Conservation (phyloP, 2,888 invertebrate species). For the Melitaea athalia region DNA sequence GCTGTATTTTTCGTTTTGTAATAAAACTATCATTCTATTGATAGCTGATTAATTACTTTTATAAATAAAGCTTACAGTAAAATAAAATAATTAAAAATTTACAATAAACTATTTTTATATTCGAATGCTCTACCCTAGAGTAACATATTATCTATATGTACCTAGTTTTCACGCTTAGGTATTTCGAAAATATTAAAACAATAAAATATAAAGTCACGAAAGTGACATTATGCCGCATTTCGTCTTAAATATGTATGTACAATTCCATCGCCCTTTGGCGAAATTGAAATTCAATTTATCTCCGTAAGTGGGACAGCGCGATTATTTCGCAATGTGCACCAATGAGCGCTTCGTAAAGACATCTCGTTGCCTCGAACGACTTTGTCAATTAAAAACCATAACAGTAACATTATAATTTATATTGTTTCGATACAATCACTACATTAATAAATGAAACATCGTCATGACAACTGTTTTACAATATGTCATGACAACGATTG, state of each 20-base stretch:
- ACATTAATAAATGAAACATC: neutral
- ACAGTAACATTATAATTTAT: neutral
- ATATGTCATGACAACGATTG: neutral
- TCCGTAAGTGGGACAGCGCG: conserved; percentile 71
- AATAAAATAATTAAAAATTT: too few relatives aligned
- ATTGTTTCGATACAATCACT: neutral
- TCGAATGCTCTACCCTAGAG: too few relatives aligned
- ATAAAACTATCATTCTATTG: neutral
- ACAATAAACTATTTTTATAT: too few relatives aligned
- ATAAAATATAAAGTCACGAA: conserved; percentile 11
- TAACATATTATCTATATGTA: too few relatives aligned
- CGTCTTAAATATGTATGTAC: conserved; percentile 58
- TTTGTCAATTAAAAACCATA: neutral
- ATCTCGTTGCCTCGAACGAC: conserved; percentile 41
- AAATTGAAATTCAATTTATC: conserved; percentile 79
- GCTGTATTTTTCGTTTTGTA: neutral
- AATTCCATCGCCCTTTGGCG: conserved; percentile 70
- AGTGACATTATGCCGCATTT: conserved; percentile 29
- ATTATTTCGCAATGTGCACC: conserved; percentile 66
- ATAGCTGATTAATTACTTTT: too few relatives aligned
- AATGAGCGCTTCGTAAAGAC: conserved; percentile 59
- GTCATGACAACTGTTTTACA: neutral
- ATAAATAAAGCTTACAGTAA: too few relatives aligned
- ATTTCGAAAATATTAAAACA: too few relatives aligned
- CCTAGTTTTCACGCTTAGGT: too few relatives aligned